Evolutionary conservation across 2,797 vertebrate genomes (phyloP).

Genomic region (Psittacula derbiana): DNA sequence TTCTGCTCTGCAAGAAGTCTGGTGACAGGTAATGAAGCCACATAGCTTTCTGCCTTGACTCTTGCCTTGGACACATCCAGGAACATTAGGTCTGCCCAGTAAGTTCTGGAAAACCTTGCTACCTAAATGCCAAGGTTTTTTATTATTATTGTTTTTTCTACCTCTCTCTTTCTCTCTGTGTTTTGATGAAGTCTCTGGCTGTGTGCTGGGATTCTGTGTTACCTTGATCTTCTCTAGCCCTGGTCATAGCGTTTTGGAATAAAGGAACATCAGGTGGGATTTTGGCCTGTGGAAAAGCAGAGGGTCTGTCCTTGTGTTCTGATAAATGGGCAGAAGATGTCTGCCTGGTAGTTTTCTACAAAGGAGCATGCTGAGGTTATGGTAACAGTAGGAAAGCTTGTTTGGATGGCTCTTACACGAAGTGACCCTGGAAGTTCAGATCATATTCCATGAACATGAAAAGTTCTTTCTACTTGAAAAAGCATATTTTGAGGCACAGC

Average conservation of each 20-base stretch:
- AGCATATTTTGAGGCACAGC: background rate
- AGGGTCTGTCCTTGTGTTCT: background rate
- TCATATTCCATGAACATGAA: background rate
- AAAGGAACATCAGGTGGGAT: background rate
- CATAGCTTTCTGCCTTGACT: background rate
- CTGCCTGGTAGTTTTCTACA: background rate
- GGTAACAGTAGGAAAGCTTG: background rate
- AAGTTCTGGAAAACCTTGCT: background rate
- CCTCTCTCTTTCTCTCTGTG: background rate
- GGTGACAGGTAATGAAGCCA: background rate
- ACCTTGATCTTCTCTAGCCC: background rate
- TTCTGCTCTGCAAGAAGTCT: background rate
- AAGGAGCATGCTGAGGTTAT: fast-evolving
- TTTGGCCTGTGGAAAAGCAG: background rate
- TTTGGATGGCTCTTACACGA: background rate
- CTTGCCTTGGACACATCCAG: background rate
- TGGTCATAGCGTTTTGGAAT: background rate
- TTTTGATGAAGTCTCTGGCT: background rate
- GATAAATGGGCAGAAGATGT: background rate
- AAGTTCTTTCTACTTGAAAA: background rate
- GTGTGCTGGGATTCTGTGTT: background rate
- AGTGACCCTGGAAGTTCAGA: background rate
- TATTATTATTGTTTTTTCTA: background rate
- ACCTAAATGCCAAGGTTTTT: background rate
- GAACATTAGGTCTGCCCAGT: background rate